phyloP scores from a whole-genome alignment of 2,113 vertebrate species.

The Noturus placidus region DNA sequence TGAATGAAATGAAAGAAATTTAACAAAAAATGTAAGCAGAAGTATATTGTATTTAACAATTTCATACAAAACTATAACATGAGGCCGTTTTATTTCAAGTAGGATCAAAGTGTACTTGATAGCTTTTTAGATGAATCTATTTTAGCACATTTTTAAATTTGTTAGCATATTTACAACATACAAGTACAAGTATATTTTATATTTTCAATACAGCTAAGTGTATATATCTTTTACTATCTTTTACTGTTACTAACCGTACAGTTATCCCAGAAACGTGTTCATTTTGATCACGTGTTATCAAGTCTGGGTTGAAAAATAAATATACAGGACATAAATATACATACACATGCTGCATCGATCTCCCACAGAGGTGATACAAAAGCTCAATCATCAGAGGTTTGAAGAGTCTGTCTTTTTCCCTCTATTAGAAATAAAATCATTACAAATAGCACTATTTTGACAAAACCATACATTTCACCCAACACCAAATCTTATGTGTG shows the following conservation, averaged over 20 bases:
- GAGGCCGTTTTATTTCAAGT: background rate
- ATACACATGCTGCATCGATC: constrained; percentile 57
- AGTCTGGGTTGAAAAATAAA: constrained; percentile 48
- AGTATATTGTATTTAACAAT: background rate
- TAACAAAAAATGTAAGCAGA: background rate
- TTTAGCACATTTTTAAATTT: background rate
- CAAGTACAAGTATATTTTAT: background rate
- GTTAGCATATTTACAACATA: background rate
- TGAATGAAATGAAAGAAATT: background rate
- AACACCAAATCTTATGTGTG: background rate
- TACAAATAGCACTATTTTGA: background rate
- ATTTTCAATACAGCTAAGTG: background rate
- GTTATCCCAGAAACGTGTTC: constrained; percentile 50
- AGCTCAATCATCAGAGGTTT: background rate
- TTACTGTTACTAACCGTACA: background rate
- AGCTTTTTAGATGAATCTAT: background rate
- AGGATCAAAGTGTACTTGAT: background rate
- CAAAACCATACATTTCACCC: background rate
- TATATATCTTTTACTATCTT: background rate
- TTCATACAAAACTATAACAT: background rate
- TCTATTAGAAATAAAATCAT: background rate
- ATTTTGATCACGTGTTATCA: constrained; percentile 64
- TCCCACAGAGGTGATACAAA: constrained; percentile 43
- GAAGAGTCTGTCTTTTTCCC: background rate
- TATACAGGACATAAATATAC: constrained; percentile 25